Conservation (phyloP, 2,113 vertebrate species). For the Macheiramphus alcinus region DNA sequence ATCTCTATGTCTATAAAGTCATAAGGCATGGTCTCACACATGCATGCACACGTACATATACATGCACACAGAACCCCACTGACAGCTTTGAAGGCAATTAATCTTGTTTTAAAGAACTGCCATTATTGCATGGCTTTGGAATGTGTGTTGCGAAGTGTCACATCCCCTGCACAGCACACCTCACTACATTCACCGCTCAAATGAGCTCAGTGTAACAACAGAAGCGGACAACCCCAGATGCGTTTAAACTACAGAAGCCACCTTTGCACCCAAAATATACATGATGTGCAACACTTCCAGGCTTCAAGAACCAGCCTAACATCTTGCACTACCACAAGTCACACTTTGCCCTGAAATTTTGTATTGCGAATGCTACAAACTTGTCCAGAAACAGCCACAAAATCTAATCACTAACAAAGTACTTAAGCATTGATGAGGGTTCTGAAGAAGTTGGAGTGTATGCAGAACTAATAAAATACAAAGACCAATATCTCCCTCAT, state of each 20-base stretch:
- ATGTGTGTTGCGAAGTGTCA: conserved; percentile 8
- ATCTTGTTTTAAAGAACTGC: conserved; percentile 34
- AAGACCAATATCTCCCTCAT: background rate
- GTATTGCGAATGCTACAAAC: background rate
- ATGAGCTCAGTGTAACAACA: background rate
- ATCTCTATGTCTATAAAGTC: background rate
- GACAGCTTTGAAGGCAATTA: conserved; percentile 31
- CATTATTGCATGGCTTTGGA: conserved; percentile 38
- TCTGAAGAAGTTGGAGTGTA: background rate
- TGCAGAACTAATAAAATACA: background rate
- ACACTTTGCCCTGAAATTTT: background rate
- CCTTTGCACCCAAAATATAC: background rate
- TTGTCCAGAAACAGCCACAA: background rate
- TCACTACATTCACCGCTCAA: background rate
- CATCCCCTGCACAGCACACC: background rate
- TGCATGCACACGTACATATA: background rate
- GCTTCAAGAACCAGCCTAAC: background rate
- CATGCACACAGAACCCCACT: background rate
- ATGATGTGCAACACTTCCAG: background rate
- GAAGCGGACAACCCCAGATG: background rate
- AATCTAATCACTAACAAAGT: background rate
- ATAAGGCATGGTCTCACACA: background rate
- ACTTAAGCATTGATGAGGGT: background rate
- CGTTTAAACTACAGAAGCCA: conserved; percentile 18
- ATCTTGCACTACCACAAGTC: background rate